Percentiles rank a stretch among this genome's conserved stretches.
Conservation (phyloP, 2,888 invertebrate genomes). For the Parthenolecanium corni region DNA sequence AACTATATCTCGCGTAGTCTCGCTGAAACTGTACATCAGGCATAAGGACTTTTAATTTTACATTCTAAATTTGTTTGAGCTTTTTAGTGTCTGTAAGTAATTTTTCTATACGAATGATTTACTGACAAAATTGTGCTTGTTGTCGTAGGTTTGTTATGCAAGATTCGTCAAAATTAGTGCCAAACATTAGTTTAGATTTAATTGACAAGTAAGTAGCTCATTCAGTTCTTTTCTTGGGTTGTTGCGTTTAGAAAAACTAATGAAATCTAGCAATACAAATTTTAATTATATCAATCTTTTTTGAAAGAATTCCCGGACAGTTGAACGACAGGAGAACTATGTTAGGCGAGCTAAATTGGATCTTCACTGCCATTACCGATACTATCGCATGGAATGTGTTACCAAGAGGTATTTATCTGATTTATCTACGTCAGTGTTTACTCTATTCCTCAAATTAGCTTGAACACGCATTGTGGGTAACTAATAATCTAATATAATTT, state of each 20-base stretch:
- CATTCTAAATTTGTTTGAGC: not conserved
- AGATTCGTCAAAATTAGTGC: slow-evolving; percentile 66
- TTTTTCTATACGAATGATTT: no score
- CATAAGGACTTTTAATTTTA: no score
- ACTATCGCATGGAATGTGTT: slow-evolving; percentile 98
- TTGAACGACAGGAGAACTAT: slow-evolving; percentile 89
- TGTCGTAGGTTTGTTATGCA: slow-evolving; percentile 68
- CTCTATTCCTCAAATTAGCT: not conserved
- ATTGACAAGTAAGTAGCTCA: slow-evolving; percentile 72
- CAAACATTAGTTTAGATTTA: slow-evolving; percentile 67
- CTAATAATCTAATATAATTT: not conserved
- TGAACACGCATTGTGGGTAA: not conserved
- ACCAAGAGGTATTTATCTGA: slow-evolving; percentile 52
- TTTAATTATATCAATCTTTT: slow-evolving; percentile 13
- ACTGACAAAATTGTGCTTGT: no score
- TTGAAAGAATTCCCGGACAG: slow-evolving; percentile 78
- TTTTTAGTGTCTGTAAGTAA: slow-evolving; percentile 11
- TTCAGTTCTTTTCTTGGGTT: not conserved
- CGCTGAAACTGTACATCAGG: no score
- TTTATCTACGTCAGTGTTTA: not conserved
- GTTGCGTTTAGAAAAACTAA: not conserved
- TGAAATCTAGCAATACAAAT: not conserved
- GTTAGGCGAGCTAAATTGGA: slow-evolving; percentile 99
- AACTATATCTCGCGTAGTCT: no score
- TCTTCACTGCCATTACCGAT: slow-evolving; percentile 98